Evolutionary conservation across 2,888 invertebrate genomes (phyloP).

Genomic region (Amiota mariae): DNA sequence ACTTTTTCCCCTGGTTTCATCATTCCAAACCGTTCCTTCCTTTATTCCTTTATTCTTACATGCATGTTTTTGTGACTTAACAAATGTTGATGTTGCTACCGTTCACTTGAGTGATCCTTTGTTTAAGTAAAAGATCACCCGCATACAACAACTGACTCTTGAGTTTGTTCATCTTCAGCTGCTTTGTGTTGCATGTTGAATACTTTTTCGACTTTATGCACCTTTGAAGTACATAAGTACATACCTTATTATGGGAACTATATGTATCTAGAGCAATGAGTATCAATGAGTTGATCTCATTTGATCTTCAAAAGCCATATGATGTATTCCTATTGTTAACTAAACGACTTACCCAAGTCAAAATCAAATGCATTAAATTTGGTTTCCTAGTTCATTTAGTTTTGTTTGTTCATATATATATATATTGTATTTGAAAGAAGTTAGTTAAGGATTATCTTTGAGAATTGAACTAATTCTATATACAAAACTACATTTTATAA

Average conservation of each 20-base stretch:
- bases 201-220: conserved; percentile 48
- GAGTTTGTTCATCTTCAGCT: conserved; percentile 30
- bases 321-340: too few species aligned
- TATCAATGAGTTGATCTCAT: background rate
- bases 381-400: too few species aligned
- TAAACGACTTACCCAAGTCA: too few species aligned
- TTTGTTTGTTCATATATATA: too few species aligned
- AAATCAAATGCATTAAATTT: too few species aligned
- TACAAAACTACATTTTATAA: too few species aligned
- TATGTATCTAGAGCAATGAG: background rate
- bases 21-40: conserved; percentile 61
- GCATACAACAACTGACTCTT: conserved; percentile 55
- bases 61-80: conserved; percentile 67
- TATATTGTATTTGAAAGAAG: too few species aligned
- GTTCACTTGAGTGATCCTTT: conserved; percentile 43
- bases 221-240: conserved; percentile 43
- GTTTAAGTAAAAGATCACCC: conserved; percentile 52
- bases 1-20: conserved; percentile 59
- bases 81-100: conserved; percentile 48
- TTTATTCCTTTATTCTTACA: conserved; percentile 56
- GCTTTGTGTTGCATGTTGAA: conserved; percentile 42
- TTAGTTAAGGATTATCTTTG: too few species aligned
- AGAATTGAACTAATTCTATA: too few species aligned
- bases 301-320: background rate
- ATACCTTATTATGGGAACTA: background rate